Conservation (phyloP, 2,113 vertebrate genomes). For the Garra rufa region DNA sequence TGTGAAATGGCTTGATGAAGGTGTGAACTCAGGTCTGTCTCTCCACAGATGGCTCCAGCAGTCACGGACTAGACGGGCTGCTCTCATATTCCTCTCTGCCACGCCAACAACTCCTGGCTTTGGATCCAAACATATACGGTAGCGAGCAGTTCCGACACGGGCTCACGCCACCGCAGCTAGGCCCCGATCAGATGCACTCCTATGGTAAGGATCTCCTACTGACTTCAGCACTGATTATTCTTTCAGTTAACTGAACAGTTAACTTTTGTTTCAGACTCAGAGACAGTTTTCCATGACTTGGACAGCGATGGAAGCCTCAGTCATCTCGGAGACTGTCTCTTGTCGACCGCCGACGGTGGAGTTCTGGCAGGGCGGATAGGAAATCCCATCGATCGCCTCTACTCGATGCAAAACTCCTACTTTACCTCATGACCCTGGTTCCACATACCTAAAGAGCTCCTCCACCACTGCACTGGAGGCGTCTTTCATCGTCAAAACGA, state of each 20-base stretch:
- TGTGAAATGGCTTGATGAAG: slow-evolving; percentile 8
- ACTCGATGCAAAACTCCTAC: slow-evolving; percentile 94
- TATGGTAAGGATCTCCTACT: slow-evolving; percentile 76
- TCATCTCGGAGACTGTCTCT: slow-evolving; percentile 86
- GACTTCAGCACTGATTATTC: neutral
- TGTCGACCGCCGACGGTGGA: slow-evolving; percentile 78
- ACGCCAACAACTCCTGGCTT: slow-evolving; percentile 82
- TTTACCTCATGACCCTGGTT: slow-evolving; percentile 87
- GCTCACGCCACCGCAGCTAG: slow-evolving; percentile 86
- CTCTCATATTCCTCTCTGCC: slow-evolving; percentile 83
- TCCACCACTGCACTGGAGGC: slow-evolving; percentile 60
- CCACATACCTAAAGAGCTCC: slow-evolving; percentile 61
- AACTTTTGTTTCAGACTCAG: slow-evolving; percentile 83
- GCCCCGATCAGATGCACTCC: slow-evolving; percentile 83
- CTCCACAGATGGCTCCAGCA: slow-evolving; percentile 79
- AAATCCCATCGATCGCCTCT: slow-evolving; percentile 90
- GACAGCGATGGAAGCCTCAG: slow-evolving; percentile 85
- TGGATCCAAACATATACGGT: slow-evolving; percentile 85
- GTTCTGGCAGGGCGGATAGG: slow-evolving; percentile 83
- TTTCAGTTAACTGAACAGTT: neutral
- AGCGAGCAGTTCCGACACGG: slow-evolving; percentile 85
- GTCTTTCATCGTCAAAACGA: slow-evolving; percentile 18
- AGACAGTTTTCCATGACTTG: slow-evolving; percentile 88
- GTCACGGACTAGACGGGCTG: slow-evolving; percentile 84
- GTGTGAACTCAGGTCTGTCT: slow-evolving; percentile 15